Percentiles rank a stretch among this genome's conserved stretches.
phyloP scores from a whole-genome alignment of 2,113 vertebrate genomes.

The Arvicanthis niloticus region DNA sequence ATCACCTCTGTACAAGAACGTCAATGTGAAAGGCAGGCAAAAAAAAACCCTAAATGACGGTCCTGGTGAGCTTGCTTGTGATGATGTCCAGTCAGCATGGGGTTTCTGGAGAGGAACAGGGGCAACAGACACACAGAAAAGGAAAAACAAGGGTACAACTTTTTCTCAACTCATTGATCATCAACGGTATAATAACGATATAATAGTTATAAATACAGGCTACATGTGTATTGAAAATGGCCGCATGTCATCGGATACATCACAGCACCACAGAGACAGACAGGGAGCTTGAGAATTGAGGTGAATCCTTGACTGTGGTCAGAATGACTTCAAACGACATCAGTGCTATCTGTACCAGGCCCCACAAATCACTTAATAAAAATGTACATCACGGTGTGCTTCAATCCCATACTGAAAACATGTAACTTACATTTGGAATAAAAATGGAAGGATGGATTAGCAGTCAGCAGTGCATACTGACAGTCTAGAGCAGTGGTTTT shows the following conservation, averaged over 20 bases:
- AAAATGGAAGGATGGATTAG: neutral
- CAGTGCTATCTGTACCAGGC: neutral
- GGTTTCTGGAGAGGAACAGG: neutral
- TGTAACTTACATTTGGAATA: neutral
- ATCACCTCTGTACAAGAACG: rapidly evolving
- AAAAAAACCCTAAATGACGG: neutral
- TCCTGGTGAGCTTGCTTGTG: neutral
- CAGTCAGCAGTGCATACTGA: neutral
- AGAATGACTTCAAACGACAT: neutral
- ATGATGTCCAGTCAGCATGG: neutral
- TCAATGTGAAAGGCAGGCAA: neutral
- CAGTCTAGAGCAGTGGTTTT: neutral
- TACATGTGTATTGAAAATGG: neutral
- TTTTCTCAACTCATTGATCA: neutral
- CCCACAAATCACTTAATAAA: neutral
- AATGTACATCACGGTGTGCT: neutral
- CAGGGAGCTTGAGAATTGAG: neutral
- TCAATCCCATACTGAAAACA: neutral
- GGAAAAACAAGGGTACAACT: neutral
- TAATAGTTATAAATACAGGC: neutral
- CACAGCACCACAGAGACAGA: neutral
- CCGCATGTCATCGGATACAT: neutral
- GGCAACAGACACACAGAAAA: neutral
- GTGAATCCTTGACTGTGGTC: neutral
- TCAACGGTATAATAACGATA: neutral